phyloP scores from a whole-genome alignment of 2,797 vertebrate species.

The Halcyon leucocephala region DNA sequence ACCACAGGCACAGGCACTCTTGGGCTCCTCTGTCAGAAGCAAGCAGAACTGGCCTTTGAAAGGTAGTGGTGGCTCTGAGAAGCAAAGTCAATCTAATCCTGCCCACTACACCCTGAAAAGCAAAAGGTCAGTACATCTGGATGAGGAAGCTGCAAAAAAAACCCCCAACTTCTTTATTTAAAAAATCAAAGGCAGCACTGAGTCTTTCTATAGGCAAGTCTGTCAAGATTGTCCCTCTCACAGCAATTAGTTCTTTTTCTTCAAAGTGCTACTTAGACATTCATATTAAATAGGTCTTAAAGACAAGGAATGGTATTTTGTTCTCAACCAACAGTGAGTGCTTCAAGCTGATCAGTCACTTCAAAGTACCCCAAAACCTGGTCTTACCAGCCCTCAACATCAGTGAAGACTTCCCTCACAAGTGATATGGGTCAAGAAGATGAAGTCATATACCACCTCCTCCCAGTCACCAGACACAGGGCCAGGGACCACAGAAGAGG shows the following conservation, averaged over 20 bases:
- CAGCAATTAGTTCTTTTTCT: neutral
- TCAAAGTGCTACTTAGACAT: neutral
- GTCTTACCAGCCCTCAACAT: neutral
- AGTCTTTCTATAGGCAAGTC: neutral
- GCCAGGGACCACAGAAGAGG: neutral
- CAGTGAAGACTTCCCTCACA: accelerated
- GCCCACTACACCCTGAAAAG: neutral
- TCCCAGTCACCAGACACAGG: neutral
- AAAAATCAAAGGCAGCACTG: neutral
- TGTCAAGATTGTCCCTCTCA: neutral
- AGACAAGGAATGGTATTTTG: neutral
- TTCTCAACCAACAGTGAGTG: accelerated
- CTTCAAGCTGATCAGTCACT: neutral
- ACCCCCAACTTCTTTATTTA: neutral
- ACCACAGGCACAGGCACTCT: neutral
- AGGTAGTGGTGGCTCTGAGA: neutral
- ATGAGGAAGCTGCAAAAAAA: neutral
- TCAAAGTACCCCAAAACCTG: neutral
- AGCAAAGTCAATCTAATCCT: neutral
- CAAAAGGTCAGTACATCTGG: neutral
- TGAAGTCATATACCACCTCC: neutral
- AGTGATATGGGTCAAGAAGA: accelerated
- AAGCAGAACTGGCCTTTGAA: neutral
- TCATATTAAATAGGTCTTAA: neutral
- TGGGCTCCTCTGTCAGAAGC: neutral